Percentiles rank a stretch among this genome's conserved stretches.
Conservation (phyloP, 2,113 vertebrate genomes). For the Sceloporus undulatus region DNA sequence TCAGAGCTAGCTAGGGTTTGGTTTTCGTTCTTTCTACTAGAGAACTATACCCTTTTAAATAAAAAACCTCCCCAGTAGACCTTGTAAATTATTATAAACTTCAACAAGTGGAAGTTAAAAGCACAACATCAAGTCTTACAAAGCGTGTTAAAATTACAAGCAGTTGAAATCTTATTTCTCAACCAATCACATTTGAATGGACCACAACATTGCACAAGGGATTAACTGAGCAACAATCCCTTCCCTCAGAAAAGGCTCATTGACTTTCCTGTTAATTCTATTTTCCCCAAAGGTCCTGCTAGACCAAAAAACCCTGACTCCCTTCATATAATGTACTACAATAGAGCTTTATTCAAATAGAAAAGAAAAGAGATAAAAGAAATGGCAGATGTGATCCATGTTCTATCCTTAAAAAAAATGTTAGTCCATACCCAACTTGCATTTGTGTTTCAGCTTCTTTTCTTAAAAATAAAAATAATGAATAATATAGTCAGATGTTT, state of each 20-base stretch:
- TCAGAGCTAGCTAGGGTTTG: neutral
- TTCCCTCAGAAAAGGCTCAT: constrained; percentile 16
- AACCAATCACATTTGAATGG: neutral
- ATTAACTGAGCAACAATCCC: neutral
- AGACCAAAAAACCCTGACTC: constrained; percentile 1
- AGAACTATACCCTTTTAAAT: constrained; percentile 17
- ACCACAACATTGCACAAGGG: neutral
- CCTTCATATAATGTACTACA: constrained; percentile 4
- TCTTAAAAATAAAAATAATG: neutral
- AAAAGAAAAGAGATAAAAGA: neutral
- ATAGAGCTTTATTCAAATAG: neutral
- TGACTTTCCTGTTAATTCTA: constrained; percentile 37
- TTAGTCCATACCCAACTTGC: neutral
- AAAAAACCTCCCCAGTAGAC: constrained; percentile 2
- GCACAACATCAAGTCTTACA: neutral
- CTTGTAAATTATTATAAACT: constrained; percentile 15
- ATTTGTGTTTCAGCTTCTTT: neutral
- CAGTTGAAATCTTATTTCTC: neutral
- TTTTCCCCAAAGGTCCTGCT: constrained; percentile 8
- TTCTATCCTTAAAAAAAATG: neutral
- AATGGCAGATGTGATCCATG: neutral
- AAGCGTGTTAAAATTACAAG: constrained; percentile 24
- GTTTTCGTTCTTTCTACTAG: neutral
- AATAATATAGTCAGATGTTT: neutral
- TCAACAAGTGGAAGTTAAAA: constrained; percentile 22